These are phyloP conservation scores for Tipula helvola DNA, from an alignment of 2,888 invertebrate species.

Conservation along the genomic window DNA sequence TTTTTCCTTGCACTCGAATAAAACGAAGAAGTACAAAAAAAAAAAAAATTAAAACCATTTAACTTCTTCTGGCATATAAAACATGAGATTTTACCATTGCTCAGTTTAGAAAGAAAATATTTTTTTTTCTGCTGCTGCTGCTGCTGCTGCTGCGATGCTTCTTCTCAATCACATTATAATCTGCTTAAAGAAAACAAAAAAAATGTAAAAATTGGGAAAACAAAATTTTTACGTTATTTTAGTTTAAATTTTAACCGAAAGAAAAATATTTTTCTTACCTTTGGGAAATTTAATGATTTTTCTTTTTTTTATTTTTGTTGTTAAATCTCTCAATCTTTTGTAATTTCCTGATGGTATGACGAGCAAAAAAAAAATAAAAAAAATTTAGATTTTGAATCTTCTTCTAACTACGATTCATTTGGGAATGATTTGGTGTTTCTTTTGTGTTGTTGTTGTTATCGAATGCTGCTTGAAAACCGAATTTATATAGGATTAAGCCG, in stretches of 20 bases:
- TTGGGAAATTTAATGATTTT: constrained; percentile 4
- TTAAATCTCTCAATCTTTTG: neutral
- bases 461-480: neutral
- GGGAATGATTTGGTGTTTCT: neutral
- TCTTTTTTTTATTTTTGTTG: neutral
- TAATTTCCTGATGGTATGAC: neutral
- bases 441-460: neutral
- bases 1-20: neutral
- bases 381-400: neutral
- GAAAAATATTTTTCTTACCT: neutral
- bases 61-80: neutral
- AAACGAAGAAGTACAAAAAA: neutral
- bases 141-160: neutral
- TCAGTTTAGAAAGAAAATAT: neutral
- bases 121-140: neutral
- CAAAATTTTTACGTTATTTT: neutral
- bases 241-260: neutral
- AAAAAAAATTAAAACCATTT: neutral
- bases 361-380: neutral
- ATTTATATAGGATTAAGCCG: neutral
- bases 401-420: neutral
- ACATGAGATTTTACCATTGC: neutral
- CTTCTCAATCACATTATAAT: neutral
- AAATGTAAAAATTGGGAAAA: neutral
- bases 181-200: neutral